A percentile compares a stretch with the other conserved stretches of the same genome.
phyloP scores from a whole-genome alignment of 2,797 vertebrate species.

The Protonibea diacanthus region DNA sequence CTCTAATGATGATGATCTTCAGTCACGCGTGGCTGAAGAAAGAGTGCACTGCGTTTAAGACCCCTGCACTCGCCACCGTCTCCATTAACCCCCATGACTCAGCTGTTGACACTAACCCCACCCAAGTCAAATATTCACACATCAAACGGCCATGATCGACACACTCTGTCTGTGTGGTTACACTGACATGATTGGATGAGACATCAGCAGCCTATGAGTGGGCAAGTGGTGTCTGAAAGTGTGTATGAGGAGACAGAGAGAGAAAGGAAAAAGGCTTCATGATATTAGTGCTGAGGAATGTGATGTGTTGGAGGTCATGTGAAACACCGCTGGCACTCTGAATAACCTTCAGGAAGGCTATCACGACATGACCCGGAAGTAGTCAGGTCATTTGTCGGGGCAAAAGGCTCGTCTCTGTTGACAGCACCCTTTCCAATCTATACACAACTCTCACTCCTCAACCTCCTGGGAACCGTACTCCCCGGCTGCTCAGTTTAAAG shows the following conservation, averaged over 20 bases:
- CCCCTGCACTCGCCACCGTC: constrained; percentile 50
- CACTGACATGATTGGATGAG: constrained; percentile 53
- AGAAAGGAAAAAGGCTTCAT: constrained; percentile 49
- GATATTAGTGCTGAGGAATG: constrained; percentile 75
- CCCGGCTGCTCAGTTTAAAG: constrained; percentile 64
- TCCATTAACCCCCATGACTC: constrained; percentile 79
- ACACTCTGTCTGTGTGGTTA: constrained; percentile 40
- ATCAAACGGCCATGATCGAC: constrained; percentile 68
- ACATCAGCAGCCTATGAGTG: constrained; percentile 47
- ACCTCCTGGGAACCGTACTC: constrained; percentile 74
- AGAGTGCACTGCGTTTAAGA: constrained; percentile 50
- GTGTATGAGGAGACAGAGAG: constrained; percentile 39
- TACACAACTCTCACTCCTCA: constrained; percentile 74
- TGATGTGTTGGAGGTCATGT: constrained; percentile 80
- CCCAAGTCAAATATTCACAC: constrained; percentile 60
- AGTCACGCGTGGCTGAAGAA: constrained; percentile 74
- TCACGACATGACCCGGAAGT: constrained; percentile 79
- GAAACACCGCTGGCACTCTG: constrained; percentile 79
- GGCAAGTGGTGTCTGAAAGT: constrained; percentile 39
- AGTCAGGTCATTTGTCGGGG: constrained; percentile 77
- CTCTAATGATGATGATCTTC: constrained; percentile 76
- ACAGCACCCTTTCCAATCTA: constrained; percentile 73
- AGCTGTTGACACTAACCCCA: constrained; percentile 67
- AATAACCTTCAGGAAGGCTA: constrained; percentile 78
- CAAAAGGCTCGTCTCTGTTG: constrained; percentile 76